phyloP scores from a whole-genome alignment of 2,888 invertebrate genomes.

The Hyppa rectilinea region DNA sequence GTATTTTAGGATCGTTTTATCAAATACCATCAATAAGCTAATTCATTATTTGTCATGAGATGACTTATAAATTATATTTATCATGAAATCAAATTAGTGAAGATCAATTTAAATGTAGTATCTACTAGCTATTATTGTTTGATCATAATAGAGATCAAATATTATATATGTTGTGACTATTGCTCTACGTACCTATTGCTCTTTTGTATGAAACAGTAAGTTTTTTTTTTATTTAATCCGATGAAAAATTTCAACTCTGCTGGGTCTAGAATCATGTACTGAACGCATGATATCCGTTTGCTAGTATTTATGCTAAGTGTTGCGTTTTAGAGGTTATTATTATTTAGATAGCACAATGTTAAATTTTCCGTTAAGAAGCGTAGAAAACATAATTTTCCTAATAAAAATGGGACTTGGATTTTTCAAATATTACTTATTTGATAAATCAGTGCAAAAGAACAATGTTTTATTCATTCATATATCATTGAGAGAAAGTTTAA shows the following conservation, averaged over 20 bases:
- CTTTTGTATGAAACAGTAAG: no score
- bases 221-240: no score
- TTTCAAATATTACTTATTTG: background rate
- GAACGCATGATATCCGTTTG: no score
- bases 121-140: background rate
- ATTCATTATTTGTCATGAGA: background rate
- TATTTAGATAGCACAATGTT: no score
- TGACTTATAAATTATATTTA: background rate
- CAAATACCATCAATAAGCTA: background rate
- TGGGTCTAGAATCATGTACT: no score
- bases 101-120: background rate
- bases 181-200: no score
- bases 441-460: background rate
- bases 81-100: background rate
- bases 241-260: no score
- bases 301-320: no score
- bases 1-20: slow-evolving; percentile 12
- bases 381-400: background rate
- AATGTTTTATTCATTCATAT: background rate
- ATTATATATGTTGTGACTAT: no score
- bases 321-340: no score
- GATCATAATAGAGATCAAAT: no score
- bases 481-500: background rate
- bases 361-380: no score
- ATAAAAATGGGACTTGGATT: background rate